Conservation (phyloP, 2,113 vertebrate genomes). For the Macaca nemestrina region DNA sequence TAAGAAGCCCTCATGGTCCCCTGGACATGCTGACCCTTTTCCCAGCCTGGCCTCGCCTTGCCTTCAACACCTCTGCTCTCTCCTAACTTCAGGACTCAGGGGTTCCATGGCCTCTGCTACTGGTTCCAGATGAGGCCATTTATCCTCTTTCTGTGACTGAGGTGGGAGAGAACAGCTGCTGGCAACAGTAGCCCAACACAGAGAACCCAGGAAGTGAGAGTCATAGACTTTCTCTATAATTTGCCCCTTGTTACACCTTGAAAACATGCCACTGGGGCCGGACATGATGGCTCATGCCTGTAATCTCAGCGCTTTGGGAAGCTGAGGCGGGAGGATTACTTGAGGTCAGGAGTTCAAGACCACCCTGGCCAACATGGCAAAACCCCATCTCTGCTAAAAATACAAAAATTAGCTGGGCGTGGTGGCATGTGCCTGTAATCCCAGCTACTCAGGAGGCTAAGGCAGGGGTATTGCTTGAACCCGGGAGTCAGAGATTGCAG, state of each 20-base stretch:
- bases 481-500: too few species aligned
- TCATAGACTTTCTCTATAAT: background rate
- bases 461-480: too few species aligned
- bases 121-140: too few species aligned
- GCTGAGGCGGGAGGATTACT: too few species aligned
- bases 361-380: too few species aligned
- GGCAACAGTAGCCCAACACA: background rate
- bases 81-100: background rate
- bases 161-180: background rate
- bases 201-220: background rate
- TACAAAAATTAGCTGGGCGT: too few species aligned
- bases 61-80: background rate
- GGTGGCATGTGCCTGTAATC: too few species aligned
- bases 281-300: too few species aligned
- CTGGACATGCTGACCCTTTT: background rate
- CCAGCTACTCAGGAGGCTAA: too few species aligned
- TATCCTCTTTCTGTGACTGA: background rate
- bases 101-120: background rate
- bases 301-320: too few species aligned
- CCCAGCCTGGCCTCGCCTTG: fast-evolving
- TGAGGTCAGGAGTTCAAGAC: too few species aligned
- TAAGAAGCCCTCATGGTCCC: background rate
- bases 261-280: background rate
- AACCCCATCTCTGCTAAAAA: too few species aligned
- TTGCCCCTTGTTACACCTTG: background rate